Evolutionary conservation across 2,113 vertebrate species (phyloP).

Genomic region (Strix aluco): DNA sequence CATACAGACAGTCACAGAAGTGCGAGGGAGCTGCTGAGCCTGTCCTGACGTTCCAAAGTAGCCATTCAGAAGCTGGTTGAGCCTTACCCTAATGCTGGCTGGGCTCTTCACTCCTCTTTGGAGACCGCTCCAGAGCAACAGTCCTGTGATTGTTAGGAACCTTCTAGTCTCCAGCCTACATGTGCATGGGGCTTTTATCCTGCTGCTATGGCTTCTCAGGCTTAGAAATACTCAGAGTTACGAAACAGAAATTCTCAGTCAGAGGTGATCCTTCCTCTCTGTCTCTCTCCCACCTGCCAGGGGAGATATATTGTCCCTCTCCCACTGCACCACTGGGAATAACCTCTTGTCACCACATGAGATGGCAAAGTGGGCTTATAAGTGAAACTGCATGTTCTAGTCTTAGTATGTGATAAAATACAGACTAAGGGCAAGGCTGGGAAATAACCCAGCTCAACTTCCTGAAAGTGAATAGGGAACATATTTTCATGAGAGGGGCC

Average conservation of each 20-base stretch:
- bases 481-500: not conserved
- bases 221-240: not conserved
- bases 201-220: not conserved
- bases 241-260: not conserved
- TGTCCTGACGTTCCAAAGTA: not conserved
- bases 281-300: not conserved
- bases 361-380: not conserved
- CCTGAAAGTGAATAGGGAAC: rapidly evolving
- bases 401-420: not conserved
- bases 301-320: not conserved
- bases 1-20: not conserved
- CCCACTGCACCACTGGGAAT: not conserved
- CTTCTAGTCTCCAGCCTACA: not conserved
- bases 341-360: not conserved
- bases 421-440: not conserved
- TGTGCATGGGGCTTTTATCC: not conserved
- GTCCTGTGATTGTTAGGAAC: not conserved
- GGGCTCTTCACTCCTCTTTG: not conserved
- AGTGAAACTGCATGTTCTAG: not conserved
- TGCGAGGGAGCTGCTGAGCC: not conserved
- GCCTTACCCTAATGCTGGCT: not conserved
- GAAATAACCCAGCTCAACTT: not conserved
- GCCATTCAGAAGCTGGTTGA: not conserved
- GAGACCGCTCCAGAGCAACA: not conserved
- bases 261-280: not conserved